Evolutionary conservation across 2,888 invertebrate species (phyloP).

Genomic region (Lordiphosa andalusiaca): DNA sequence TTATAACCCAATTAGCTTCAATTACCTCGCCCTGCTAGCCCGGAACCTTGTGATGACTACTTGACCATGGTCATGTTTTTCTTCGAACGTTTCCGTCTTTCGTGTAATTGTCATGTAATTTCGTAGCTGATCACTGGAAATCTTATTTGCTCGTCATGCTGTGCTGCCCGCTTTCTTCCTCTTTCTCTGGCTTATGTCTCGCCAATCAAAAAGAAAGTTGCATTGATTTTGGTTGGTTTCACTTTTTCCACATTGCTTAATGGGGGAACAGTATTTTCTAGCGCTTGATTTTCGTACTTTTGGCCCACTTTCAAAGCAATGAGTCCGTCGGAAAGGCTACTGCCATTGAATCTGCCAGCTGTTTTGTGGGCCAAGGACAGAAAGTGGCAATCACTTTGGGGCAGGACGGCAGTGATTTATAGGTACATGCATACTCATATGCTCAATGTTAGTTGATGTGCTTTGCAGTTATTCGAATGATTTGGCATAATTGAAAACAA

Average conservation of each 20-base stretch:
- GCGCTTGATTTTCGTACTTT: slow-evolving; percentile 10
- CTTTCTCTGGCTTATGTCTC: slow-evolving; percentile 22
- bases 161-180: slow-evolving; percentile 45
- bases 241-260: slow-evolving; percentile 15
- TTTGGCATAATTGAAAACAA: no score
- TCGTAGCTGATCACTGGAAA: slow-evolving; percentile 29
- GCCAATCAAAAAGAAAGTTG: slow-evolving; percentile 55
- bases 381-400: no score
- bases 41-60: slow-evolving; percentile 7
- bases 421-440: no score
- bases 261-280: slow-evolving; percentile 7
- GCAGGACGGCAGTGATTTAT: no score
- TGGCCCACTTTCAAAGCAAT: background rate
- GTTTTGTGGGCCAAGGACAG: background rate
- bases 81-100: slow-evolving; percentile 40
- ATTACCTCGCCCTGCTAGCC: slow-evolving; percentile 38
- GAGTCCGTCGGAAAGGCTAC: no score
- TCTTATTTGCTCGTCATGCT: slow-evolving; percentile 45
- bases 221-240: slow-evolving; percentile 49
- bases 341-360: slow-evolving; percentile 2
- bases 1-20: slow-evolving; percentile 68
- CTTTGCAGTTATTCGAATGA: no score
- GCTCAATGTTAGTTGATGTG: no score
- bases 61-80: slow-evolving; percentile 16
- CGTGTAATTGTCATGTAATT: slow-evolving; percentile 29